phyloP scores from a whole-genome alignment of 2,888 invertebrate species.

The Nemurella pictetii region DNA sequence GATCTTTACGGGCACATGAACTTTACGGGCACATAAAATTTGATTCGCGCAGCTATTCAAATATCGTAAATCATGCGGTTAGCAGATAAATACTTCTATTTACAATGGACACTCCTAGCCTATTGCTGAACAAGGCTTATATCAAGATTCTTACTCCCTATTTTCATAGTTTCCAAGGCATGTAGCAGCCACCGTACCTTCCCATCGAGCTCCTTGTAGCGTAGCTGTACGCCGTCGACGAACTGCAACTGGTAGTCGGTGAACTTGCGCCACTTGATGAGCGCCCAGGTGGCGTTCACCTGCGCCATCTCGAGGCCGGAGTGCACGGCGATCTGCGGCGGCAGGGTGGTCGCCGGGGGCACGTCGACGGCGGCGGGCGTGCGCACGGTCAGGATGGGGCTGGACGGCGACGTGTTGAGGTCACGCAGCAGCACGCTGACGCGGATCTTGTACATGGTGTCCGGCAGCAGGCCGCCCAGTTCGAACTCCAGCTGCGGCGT shows the following conservation, averaged over 20 bases:
- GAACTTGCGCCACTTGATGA: slow-evolving; percentile 81
- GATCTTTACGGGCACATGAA: no score
- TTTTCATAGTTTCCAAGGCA: no score
- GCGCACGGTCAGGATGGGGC: slow-evolving; percentile 72
- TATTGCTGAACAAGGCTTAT: no score
- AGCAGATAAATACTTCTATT: no score
- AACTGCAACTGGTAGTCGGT: slow-evolving; percentile 77
- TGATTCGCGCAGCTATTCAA: no score
- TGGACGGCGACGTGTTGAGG: slow-evolving; percentile 75
- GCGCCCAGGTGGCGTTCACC: slow-evolving; percentile 77
- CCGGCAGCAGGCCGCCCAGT: slow-evolving; percentile 72
- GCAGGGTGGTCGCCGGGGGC: slow-evolving; percentile 65
- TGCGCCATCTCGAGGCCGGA: slow-evolving; percentile 73
- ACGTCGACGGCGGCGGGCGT: slow-evolving; percentile 75
- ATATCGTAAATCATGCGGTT: no score
- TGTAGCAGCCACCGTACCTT: slow-evolving; percentile 59
- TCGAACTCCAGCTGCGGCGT: slow-evolving; percentile 86
- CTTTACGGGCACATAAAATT: no score
- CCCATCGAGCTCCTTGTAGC: slow-evolving; percentile 79
- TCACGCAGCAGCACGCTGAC: slow-evolving; percentile 79
- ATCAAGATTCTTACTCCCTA: no score
- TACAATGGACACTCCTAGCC: no score
- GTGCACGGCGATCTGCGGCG: slow-evolving; percentile 68
- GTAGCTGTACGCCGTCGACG: slow-evolving; percentile 85
- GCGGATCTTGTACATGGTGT: slow-evolving; percentile 80